These are phyloP conservation scores for Ectropis grisescens DNA, from an alignment of 1,140 invertebrate genomes.

Conservation along the genomic window DNA sequence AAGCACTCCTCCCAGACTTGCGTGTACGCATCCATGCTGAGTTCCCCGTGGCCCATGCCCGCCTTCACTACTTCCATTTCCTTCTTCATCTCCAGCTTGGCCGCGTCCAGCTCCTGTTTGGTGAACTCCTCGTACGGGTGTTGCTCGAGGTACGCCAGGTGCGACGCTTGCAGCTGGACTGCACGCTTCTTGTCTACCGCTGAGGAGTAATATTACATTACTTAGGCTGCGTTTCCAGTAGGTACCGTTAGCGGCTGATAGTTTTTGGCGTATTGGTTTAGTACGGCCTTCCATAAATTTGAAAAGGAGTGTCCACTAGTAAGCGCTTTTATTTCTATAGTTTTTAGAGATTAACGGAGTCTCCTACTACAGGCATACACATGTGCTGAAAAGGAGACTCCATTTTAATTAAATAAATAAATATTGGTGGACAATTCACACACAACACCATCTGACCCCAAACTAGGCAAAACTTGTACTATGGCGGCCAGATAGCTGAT, in stretches of 20 bases:
- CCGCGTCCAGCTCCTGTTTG: conserved; percentile 78
- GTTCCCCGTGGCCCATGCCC: conserved; percentile 95
- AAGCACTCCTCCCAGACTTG: conserved; percentile 99
- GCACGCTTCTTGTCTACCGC: conserved; percentile 58
- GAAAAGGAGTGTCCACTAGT: no score
- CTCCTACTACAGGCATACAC: no score
- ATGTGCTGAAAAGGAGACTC: no score
- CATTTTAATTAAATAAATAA: no score
- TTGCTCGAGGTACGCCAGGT: conserved; percentile 86
- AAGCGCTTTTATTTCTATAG: no score
- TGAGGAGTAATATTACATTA: conserved; percentile 9
- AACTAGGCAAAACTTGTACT: no score
- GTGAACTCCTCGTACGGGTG: conserved; percentile 86
- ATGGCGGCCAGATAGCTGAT: no score
- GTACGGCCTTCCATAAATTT: no score
- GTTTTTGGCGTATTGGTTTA: no score
- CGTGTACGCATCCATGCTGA: conserved; percentile 90
- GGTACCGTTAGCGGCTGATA: neutral
- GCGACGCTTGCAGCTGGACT: conserved; percentile 73
- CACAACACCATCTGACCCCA: no score
- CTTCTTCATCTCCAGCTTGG: conserved; percentile 77
- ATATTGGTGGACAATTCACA: no score
- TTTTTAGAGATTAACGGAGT: no score
- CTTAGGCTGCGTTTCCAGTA: conserved; percentile 6
- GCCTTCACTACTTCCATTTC: conserved; percentile 93